Base-by-base conservation (phyloP, 1,140 invertebrate genomes). In the Telenomus remus region DNA sequence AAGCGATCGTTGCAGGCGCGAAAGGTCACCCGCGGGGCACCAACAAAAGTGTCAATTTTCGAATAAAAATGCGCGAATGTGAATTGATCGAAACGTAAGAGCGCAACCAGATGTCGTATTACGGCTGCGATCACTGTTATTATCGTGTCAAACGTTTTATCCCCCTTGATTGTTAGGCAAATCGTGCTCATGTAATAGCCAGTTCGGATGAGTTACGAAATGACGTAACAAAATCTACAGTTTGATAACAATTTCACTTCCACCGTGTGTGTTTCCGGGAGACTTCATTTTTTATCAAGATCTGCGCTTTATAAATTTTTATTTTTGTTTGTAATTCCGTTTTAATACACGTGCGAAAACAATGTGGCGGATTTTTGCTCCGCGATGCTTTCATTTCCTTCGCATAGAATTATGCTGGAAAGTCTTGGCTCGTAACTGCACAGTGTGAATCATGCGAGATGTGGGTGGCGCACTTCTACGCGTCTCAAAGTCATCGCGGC, bases 401-500 rank as follows among this genome's bases (percentile, higher is more conserved):
- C 53, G 53, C 15, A 35, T 54, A 15, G 44, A 34, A 37, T 8
- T 33, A 13, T 4, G n/a, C n/a, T 15, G 44, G n/a, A 15, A 16
- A 35, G 10, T n/a, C 43, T 49, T n/a, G n/a, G 50, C 37, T 13
- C 37, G 47, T 61, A 16, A 42, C 35, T 55, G 35, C n/a, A 12
- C 43, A 10, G 70, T 63, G 70, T 66, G 70, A 65, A 73, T 73
- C 70, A 61, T 59, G 42, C 57, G 44, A 59, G 34, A 70, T 76
- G 73, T 76, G 73, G 73, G 73, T 76, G 73, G 65, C 42, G 19
- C 6, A 51, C 54, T 53, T 34, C 10, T 15, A 55, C 54, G 56
- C 61, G 48, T 57, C 56, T 68, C 64, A 59, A 63, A 68, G 64
- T 75, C 72, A 51, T 75, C 65, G 74, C 61, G 49, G 66, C 74